Base-by-base conservation (phyloP, 2,888 invertebrate genomes). In the Esperia sulphurella region DNA sequence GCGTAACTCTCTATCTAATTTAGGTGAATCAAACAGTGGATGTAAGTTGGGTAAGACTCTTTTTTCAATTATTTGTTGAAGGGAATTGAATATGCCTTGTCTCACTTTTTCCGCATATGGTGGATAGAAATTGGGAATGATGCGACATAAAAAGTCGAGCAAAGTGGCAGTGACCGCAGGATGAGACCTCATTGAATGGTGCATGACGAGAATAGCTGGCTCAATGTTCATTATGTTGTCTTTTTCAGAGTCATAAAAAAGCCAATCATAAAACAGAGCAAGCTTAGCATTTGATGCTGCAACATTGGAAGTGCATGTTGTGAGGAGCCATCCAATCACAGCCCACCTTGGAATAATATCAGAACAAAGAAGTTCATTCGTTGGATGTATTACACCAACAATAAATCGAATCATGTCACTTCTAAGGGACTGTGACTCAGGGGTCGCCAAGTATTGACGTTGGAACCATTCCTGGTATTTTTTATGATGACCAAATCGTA, bases 211-310 rank as follows among this genome's bases (percentile, higher is more conserved):
- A 65, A 97, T 96, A 9, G 96, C 97, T 14, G 97, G 97, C 85
- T 97, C 97, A 63, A 97, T 97, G 80, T 97, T 97, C 97, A 97
- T 97, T 56, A 97, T 97, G 76, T 96, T 97, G 80, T 97, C 97
- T 74, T 95, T 95, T 61, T 95, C 95, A 14, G 95, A 93, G 65
- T 97, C 97, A 83, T 95, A 98, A 71, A 97, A 95, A 40, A 97
- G 84, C 97, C 97, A 98, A 79, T 98, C 98, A 79, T 96, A 97
- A 81, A 98, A 97, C 43, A 98, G 89, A 12, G 97, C 96, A 49
- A 97, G 83, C 84, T 97, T 98, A 41, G 97, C 96, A 90, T 97
- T 97, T 45, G 96, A 95, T 49, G 96, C 95, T 41, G 96, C 96
- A 33, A 96, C 96, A 71, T 93, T 94, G 41, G 96, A 96, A 37